Evolutionary conservation across 2,888 invertebrate species (phyloP), one percentile per base, ranked within the genome.

Genomic region (Mythimna loreyi): DNA sequence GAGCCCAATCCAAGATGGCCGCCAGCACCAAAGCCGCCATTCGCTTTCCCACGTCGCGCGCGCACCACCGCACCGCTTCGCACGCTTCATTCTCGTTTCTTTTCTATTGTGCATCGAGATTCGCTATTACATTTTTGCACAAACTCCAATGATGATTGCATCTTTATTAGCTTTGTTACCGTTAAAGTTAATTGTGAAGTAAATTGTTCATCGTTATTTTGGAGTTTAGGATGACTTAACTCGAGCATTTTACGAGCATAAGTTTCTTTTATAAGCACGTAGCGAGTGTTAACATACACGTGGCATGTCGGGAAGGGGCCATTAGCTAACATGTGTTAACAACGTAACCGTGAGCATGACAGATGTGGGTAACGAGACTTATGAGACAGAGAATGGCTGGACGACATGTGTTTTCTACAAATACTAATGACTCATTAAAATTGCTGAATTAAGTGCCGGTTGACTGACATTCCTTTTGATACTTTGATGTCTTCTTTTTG

Each of bases 31-130:
- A 75, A 87, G 73, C 83, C 88, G 91, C 93, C 92, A 93, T 94
- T 94, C 95, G 95, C 95, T 95, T 96, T 95, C 95, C 95, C 95
- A 95, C 94, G 94, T 95, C 91, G 92, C 89, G 88, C 90, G 92
- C 89, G 88, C 90, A 86, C 89, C 90, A 88, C 87, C 89, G 40
- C 43, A 45, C 19, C 19, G 90, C 89, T 91, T 89, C 85, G 91
- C 91, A 91, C 90, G 91, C 89, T 91, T 91, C 88, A 89, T 90
- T 91, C 90, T 93, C 87, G 86, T 92, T 93, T 92, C 90, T 92
- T 92, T 92, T 91, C 88, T 89, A 90, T 92, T 92, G 90, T 90
- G 86, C 87, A 87, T 89, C 75, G 85, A 87, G 89, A 88, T 91
- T 92, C 81, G 86, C 89, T 86, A 86, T 91, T 90, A 88, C 88